Conservation (phyloP, 2,113 vertebrate species). For the Gopherus flavomarginatus region DNA sequence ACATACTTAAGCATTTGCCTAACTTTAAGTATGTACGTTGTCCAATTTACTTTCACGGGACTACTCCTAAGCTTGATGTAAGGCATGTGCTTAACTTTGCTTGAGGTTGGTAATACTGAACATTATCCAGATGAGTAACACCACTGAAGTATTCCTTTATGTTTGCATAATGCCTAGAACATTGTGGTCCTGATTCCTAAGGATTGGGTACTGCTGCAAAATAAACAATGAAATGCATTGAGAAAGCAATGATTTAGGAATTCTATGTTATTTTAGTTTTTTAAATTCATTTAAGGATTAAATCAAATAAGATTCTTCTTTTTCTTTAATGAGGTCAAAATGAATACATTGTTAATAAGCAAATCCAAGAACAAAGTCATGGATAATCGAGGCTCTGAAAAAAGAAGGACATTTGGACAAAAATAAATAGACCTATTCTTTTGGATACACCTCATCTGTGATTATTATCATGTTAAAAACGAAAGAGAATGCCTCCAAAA, state of each 20-base stretch:
- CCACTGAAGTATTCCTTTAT: not conserved
- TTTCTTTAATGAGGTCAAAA: not conserved
- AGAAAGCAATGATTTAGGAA: not conserved
- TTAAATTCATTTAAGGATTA: not conserved
- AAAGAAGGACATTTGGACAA: not conserved
- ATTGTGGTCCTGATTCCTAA: not conserved
- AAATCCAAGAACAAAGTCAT: not conserved
- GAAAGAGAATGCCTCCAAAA: conserved; percentile 30
- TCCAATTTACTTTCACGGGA: not conserved
- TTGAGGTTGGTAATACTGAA: not conserved
- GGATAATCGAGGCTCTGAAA: not conserved
- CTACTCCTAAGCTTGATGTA: not conserved
- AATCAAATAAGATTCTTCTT: not conserved
- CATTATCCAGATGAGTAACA: not conserved
- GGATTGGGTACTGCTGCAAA: not conserved
- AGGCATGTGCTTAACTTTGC: not conserved
- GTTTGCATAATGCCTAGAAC: not conserved
- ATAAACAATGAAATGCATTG: not conserved
- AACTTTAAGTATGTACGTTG: not conserved
- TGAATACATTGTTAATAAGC: not conserved
- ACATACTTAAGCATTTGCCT: not conserved
- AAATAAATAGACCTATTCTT: conserved; percentile 16
- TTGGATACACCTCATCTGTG: conserved; percentile 13
- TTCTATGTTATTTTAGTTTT: not conserved
- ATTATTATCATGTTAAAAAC: conserved; percentile 18